Evolutionary conservation across 2,113 vertebrate species (phyloP).

Genomic region (Oenanthe melanoleuca): DNA sequence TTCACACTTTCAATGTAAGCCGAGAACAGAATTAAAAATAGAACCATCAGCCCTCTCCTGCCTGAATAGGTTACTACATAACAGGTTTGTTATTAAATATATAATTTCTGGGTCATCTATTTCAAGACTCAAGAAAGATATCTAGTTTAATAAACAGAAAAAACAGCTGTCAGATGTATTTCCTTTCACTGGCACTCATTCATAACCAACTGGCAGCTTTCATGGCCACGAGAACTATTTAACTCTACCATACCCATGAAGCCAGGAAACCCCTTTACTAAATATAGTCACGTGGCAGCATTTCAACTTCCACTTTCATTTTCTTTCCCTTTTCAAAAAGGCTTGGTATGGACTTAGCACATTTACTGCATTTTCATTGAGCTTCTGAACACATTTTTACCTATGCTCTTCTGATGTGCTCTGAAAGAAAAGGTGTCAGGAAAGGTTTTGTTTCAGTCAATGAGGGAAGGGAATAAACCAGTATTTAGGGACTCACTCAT

Average conservation of each 20-base stretch:
- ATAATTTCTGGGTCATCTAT: constrained; percentile 67
- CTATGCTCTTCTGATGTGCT: accelerated
- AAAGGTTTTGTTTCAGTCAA: not conserved
- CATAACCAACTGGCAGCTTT: constrained; percentile 26
- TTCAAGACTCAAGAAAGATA: constrained; percentile 32
- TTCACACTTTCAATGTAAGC: constrained; percentile 40
- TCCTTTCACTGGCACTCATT: constrained; percentile 64
- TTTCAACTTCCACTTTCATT: constrained; percentile 36
- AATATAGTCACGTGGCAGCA: not conserved
- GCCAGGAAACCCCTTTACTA: not conserved
- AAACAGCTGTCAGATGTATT: constrained; percentile 58
- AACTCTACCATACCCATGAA: constrained; percentile 20
- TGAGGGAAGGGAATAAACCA: not conserved
- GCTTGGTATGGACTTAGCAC: not conserved
- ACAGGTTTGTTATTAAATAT: constrained; percentile 62
- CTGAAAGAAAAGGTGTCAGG: not conserved
- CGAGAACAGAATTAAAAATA: constrained; percentile 29
- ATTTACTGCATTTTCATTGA: not conserved
- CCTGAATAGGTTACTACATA: constrained; percentile 40
- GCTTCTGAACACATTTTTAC: not conserved
- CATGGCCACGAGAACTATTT: not conserved
- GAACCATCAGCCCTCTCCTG: constrained; percentile 2
- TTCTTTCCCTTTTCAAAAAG: not conserved
- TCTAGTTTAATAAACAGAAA: constrained; percentile 57
- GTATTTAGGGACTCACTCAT: not conserved